Evolutionary conservation across 2,797 vertebrate species (phyloP), one percentile per base, ranked within the genome.

Genomic region (Selene dorsalis): DNA sequence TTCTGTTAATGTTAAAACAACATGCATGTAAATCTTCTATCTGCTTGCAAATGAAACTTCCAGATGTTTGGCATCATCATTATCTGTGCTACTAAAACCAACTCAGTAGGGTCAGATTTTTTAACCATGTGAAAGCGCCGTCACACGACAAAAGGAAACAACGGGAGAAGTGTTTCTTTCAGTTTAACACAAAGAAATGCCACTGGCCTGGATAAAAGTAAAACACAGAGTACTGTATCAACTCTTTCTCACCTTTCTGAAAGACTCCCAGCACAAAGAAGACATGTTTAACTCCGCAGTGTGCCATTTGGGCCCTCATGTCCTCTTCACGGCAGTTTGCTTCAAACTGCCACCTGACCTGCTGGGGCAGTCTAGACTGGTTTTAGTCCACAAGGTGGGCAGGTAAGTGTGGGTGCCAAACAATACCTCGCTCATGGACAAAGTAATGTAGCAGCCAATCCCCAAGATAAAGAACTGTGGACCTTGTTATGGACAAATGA

Each of bases 211-310:
- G 24, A 3, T 26, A 26, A 53, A 26, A 14, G 24, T 53, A 26
- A 53, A 53, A 47, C 24, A 55, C 24, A 55, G n/a, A n/a, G 52
- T 28, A 26, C 0, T 52, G 9, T 26, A 26, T 52, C 47, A 18
- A 20, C 22, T 39, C 10, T 26, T 43, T 12, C 58, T 77, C 2
- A 70, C 75, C 41, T 77, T 63, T 41, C 1, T 32, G 14, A 57
- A 64, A 69, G 20, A 63, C 1, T 69, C 17, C 75, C 12, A 69
- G 16, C 0, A 1, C 30, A 50, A 11, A 63, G 69, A 0, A 0
- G 55, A 17, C 0, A 13, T 0, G 8, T 38, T 28, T 0, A 1
- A 30, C 13, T 10, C 18, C 18, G 14, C 3, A 1, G 0, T 7
- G 14, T 13, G 11, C 50, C 50, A 52, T 32, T 32, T n/a, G n/a